Evolutionary conservation across 2,797 vertebrate genomes (phyloP), one percentile per base, ranked within the genome.

Genomic region (Neosilurus mollespiculum): DNA sequence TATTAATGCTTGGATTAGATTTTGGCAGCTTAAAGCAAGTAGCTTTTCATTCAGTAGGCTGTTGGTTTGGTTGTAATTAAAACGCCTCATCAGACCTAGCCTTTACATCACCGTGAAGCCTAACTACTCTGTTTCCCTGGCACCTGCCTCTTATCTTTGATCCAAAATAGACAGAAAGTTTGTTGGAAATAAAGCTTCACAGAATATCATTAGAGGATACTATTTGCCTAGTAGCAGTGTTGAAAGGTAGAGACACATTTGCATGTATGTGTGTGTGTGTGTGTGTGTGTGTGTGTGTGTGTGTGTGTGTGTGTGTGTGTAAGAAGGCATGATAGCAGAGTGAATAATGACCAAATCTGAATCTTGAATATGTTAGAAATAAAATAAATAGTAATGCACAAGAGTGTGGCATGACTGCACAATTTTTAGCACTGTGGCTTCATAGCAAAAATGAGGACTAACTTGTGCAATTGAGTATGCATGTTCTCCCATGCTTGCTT

Each of bases 41-140:
- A 85, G 85, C 86, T 89, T 86, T 90, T 90, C 87, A 91, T 87
- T 92, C 90, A 91, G 88, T 77, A 86, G 37, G 14, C 81, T 93
- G 90, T 91, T 91, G 88, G 84, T 89, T 84, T 92, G 88, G 90
- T 93, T 89, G 89, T 10, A 88, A 89, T 87, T 88, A 89, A 91
- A 90, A 90, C 85, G 87, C 80, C 88, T 59, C 59, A 80, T 43
- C 24, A 30, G 22, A 22, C 53, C 20, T 58, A 65, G 24, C 26
- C 89, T 87, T 89, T 86, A 84, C 86, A 85, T 78, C 8, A 12
- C 26, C 43, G 10, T 30, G 34, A 76, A 70, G 7, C 26, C 51
- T 70, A 16, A 43, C 24, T 1, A 49, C 22, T 49, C 54, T 73
- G 24, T 56, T 78, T 22, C 61, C 37, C 62, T 80, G 80, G 37